Evolutionary conservation across 2,113 vertebrate species (phyloP).

Genomic region (Conger conger): DNA sequence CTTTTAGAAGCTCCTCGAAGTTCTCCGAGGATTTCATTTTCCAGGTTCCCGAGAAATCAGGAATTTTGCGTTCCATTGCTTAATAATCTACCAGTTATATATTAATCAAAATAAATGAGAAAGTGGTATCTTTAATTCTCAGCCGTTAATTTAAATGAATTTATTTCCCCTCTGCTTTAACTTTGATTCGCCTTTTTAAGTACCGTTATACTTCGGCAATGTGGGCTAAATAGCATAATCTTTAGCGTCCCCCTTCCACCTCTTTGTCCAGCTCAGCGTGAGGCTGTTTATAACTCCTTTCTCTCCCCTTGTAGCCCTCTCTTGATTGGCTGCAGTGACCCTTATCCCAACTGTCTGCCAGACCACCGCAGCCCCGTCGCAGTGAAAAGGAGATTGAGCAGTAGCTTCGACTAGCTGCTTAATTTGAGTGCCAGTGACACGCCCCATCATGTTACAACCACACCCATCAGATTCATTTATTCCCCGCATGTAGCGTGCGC

Average conservation of each 20-base stretch:
- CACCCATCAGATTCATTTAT: conserved; percentile 38
- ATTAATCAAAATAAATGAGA: background rate
- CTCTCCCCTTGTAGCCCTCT: background rate
- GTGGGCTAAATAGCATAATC: background rate
- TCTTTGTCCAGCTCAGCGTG: conserved; percentile 32
- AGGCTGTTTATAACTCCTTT: background rate
- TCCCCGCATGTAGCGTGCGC: no score
- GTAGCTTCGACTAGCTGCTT: conserved; percentile 35
- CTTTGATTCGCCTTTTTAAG: background rate
- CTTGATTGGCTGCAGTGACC: background rate
- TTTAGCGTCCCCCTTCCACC: background rate
- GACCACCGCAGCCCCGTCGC: conserved; percentile 25
- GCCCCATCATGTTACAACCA: conserved; percentile 47
- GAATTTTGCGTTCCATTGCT: conserved; percentile 61
- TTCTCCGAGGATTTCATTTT: conserved; percentile 87
- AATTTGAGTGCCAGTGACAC: conserved; percentile 38
- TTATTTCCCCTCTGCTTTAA: background rate
- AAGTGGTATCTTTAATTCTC: conserved; percentile 6
- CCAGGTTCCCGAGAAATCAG: conserved; percentile 87
- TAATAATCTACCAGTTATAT: background rate
- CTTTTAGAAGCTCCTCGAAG: conserved; percentile 87
- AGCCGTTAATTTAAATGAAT: background rate
- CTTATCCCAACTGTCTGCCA: background rate
- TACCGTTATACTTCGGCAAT: background rate
- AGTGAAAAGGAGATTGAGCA: conserved; percentile 51